Base-by-base conservation (phyloP, 2,888 invertebrate species). In the Drepanosiphum platanoidis region DNA sequence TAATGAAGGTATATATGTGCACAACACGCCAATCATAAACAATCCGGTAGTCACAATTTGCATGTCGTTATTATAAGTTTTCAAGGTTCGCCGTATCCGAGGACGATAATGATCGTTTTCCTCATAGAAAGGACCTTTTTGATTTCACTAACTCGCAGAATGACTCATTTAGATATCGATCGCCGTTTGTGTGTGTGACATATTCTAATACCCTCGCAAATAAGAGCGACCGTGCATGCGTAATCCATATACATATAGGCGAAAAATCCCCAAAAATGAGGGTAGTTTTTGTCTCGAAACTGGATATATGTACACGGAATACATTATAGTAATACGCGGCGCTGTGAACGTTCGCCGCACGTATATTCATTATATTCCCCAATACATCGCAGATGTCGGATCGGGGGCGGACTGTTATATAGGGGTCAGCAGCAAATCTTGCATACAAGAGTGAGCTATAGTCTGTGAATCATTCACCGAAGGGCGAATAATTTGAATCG, bases 311-410 rank as follows among this genome's bases (percentile, higher is more conserved):
- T 66, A 83, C 74, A 64, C 3, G 71, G 81, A 82, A 82, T 83
- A 83, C 46, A 83, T 83, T 83, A 83, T 83, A 83, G 52, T 74
- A 74, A 64, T 77, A 77, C 39, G n/a, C n/a, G 70, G 66, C 74
- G 34, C 74, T 83, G 83, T 52, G 74, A 66, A 84, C 32, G 77
- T 75, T 77, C 52, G 84, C 75, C 68, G 66, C 84, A 68, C 84
- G 84, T 84, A 84, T 84, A 84, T 84, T 84, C 84, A 77, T 84
- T 84, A 84, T 84, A 30, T 84, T 75, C 84, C 84, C 84, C 84
- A 70, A 84, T 75, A 84, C 64, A 39, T 84, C 84, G 84, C 84
- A 84, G 84, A 84, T 84, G 84, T 84, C 36, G 84, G 84, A 39
- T 77, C 84, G 84, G 84, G 84, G 84, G 84, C 84, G 84, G 84